Percentiles rank a stretch among this genome's conserved stretches.
Evolutionary conservation across 35 echinoderm and acorn worm genomes (phyloP).

Genomic region (Anneissia japonica): DNA sequence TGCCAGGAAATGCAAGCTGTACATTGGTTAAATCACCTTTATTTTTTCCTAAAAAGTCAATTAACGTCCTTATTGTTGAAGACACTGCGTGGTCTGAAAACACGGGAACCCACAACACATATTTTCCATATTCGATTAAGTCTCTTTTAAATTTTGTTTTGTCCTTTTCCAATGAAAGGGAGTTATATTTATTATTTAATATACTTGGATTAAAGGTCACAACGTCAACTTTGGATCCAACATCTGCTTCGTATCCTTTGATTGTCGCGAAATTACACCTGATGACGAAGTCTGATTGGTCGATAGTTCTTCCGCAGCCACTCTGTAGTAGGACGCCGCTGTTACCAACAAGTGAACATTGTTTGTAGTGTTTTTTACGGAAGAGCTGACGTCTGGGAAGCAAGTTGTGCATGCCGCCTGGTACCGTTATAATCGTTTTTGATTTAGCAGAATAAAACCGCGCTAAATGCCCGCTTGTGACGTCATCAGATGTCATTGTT

Average conservation of each 20-base stretch:
- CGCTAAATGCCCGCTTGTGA: slow-evolving; percentile 53
- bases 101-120: slow-evolving; percentile 80
- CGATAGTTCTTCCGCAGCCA: slow-evolving; percentile 60
- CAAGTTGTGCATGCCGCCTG: slow-evolving; percentile 52
- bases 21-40: slow-evolving; percentile 54
- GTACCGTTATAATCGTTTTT: slow-evolving; percentile 46
- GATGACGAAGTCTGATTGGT: slow-evolving; percentile 64
- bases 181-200: slow-evolving; percentile 50
- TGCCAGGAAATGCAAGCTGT: slow-evolving; percentile 91
- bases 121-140: slow-evolving; percentile 59
- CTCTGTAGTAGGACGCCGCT: slow-evolving; percentile 86
- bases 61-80: slow-evolving; percentile 56
- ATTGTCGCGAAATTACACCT: slow-evolving; percentile 87
- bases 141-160: slow-evolving; percentile 38
- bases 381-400: slow-evolving; percentile 74
- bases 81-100: slow-evolving; percentile 64
- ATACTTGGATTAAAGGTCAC: slow-evolving; percentile 97
- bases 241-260: slow-evolving; percentile 68
- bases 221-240: slow-evolving; percentile 74
- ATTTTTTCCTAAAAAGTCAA: slow-evolving; percentile 74
- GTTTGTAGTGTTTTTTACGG: slow-evolving; percentile 50
- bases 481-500: slow-evolving; percentile 97
- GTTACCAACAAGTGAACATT: slow-evolving; percentile 86
- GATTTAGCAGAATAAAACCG: slow-evolving; percentile 81
- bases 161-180: slow-evolving; percentile 32